Evolutionary conservation across 2,888 invertebrate genomes (phyloP), one percentile per base, ranked within the genome.

Genomic region (Drosophila mettleri): DNA sequence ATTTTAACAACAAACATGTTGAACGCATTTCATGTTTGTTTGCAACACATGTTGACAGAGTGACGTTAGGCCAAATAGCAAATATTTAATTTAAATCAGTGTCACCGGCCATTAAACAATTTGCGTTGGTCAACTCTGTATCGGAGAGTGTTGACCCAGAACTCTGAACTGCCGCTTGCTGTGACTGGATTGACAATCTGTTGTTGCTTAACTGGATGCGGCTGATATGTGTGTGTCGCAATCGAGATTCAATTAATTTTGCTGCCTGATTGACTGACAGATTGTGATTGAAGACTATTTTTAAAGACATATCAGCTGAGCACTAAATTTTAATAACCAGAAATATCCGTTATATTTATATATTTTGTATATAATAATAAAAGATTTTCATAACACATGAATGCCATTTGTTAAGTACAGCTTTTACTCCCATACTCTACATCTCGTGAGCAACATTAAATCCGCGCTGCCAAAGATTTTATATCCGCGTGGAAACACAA

Each of bases 11-110:
- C 51, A 51, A 66, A 43, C 60, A 52, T 65, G 84, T 65, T 64
- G 51, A 62, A 58, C 55, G 66, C 52, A 66, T 61, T 81, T 73
- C 66, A 59, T 72, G 64, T 78, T 69, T 80, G 51, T 58, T 69
- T 58, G 78, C 57, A 71, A 69, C 61, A 46, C 69, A 52, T 78
- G 73, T 73, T 83, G 84, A 86, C 83, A 78, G 67, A 60, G 18
- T 85, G 84, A 68, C 86, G 68, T 43, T 54, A 36, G 62, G 43
- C 53, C 81, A 81, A 88, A 88, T 86, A 81, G 48, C 81, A 84
- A 88, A 88, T 88, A 87, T 85, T 88, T 86, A 86, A 84, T 84
- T 85, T 81, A 82, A 85, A 85, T 85, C 84, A 85, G 83, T 87
- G 84, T 82, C 86, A 82, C 52, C 70, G 67, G 57, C 81, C 63